Evolutionary conservation across 1,140 invertebrate genomes (phyloP), one percentile per base, ranked within the genome.

Genomic region (Drosophila kanapiae): DNA sequence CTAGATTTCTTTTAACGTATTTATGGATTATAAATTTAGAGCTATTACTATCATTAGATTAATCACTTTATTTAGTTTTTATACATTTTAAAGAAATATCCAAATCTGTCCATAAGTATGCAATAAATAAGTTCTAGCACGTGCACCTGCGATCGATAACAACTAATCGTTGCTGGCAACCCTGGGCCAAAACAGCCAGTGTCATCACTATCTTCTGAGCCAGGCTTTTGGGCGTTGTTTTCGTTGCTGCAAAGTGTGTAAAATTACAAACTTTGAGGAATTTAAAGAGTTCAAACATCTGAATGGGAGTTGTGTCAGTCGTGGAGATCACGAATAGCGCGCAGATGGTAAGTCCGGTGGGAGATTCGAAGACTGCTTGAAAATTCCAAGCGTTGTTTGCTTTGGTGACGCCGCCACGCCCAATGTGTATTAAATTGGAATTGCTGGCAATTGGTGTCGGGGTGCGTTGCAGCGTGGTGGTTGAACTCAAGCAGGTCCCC

Each of bases 191-290:
- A 38, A 13, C 18, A 40, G 8, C 6, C 10, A 45, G 7, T 33
- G 18, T 31, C 72, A 77, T 33, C 75, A 38, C 74, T 60, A 60
- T 49, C 37, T 43, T 59, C 38, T 80, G 69, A 88, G 77, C 85
- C 78, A 75, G 85, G 85, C 80, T 88, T 54, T 86, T 88, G 84
- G 84, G 84, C 84, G 84, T 88, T 88, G 84, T 88, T 90, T 88
- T 82, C 61, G 16, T 79, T 80, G 60, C 42, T 35, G 33, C 13
- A 53, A 18, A 58, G 51, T 64, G 27, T 29, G 23, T 23, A 45
- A 42, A 75, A 57, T 57, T 38, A 10, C 47, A 16, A 13, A 58
- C 27, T 53, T 54, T 54, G 37, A 56, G n/a, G n/a, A 54, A 63
- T 10, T 31, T 37, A 3, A 27, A 23, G 6, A 10, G 16, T 33